Evolutionary conservation across 1,140 invertebrate species (phyloP), one percentile per base, ranked within the genome.

Genomic region (Nixonia krombeini): DNA sequence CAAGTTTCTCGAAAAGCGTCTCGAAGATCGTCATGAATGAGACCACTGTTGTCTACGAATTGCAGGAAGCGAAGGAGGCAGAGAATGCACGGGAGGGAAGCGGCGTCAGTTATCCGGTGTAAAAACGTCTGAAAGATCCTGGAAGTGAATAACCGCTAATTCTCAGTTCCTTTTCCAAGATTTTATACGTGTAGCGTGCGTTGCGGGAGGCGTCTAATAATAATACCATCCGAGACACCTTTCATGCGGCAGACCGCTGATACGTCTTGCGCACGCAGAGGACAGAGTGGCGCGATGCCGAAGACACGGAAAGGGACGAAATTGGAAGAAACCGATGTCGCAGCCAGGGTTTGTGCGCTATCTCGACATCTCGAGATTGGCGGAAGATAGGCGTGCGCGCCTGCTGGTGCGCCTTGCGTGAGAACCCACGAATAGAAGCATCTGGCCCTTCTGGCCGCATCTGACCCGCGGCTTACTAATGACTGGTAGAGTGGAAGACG

Each of bases 151-250:
- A 13, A 44, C 15, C 26, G 7, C 47, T 31, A 44, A 47, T 58
- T 65, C 53, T 44, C 47, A 45, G 53, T 49, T 53, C 35, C 33
- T 29, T 29, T 49, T 2, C 45, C 55, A 66, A 66, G 50, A 45
- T 33, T 33, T 28, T 15, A n/a, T 13, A 29, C 50, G 31, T 53
- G 47, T 53, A 53, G 42, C 49, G 17, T 38, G 31, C 40, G 45
- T 66, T 66, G 63, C 63, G 50, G 50, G 63, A 49, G 55, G 63
- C 40, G 47, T 59, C 63, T 59, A 66, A 59, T 58, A 66, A 59
- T 59, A 66, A 42, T 31, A 57, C n/a, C n/a, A n/a, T n/a, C 5
- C 2, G 16, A n/a, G 15, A 18, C 7, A 17, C 47, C 42, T 65
- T 57, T 57, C 31, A 35, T n/a, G n/a, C n/a, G 31, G 18, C 8